Conservation (phyloP, 2,113 vertebrate genomes). For the Tor tambroides region DNA sequence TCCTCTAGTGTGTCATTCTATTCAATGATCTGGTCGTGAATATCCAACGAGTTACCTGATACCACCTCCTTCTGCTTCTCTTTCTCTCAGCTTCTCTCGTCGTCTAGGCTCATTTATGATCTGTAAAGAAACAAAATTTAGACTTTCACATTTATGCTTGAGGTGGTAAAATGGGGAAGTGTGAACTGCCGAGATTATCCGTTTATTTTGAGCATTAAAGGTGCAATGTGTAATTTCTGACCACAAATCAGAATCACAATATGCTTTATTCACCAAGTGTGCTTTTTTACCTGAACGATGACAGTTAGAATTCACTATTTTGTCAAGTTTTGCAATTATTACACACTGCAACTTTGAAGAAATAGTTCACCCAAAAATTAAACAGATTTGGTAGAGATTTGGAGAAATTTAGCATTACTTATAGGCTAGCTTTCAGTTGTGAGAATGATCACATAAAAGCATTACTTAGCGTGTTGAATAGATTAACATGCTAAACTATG, state of each 20-base stretch:
- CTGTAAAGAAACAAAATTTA: too few species aligned
- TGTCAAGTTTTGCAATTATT: not conserved
- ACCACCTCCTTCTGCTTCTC: conserved; percentile 49
- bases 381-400: too few species aligned
- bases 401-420: too few species aligned
- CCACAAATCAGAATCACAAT: not conserved
- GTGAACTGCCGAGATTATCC: not conserved
- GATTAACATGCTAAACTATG: not conserved
- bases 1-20: conserved; percentile 55
- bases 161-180: too few species aligned
- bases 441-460: not conserved
- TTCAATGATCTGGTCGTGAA: conserved; percentile 61
- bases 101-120: not conserved
- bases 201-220: not conserved
- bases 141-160: not conserved
- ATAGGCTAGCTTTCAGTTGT: not conserved
- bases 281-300: not conserved
- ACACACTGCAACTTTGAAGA: not conserved
- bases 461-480: not conserved
- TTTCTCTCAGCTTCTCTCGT: conserved; percentile 23
- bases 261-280: not conserved
- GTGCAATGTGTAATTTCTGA: too few species aligned
- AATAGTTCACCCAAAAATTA: too few species aligned
- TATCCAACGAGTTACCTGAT: conserved; percentile 68
- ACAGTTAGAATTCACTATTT: not conserved